Evolutionary conservation across 2,797 vertebrate genomes (phyloP).

Genomic region (Mareca strepera): DNA sequence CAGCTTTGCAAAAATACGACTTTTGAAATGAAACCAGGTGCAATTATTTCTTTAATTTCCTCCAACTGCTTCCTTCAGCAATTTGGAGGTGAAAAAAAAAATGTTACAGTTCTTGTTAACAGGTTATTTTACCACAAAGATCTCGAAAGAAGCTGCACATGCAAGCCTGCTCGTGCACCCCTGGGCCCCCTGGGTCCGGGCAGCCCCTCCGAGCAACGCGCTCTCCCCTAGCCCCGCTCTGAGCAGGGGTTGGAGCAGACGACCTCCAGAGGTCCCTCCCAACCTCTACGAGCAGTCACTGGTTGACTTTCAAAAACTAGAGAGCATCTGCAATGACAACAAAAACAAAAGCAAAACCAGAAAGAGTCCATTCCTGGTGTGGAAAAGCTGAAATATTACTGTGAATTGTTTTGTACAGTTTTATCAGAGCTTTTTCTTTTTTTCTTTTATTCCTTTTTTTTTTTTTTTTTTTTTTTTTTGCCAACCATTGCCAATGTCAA

Average conservation of each 20-base stretch:
- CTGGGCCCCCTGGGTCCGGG: conserved; percentile 1
- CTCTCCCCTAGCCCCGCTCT: conserved; percentile 26
- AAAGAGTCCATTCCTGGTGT: conserved; percentile 81
- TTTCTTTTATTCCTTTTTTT: conserved; percentile 71
- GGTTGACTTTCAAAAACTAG: conserved; percentile 78
- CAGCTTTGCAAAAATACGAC: conserved; percentile 87
- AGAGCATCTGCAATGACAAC: conserved; percentile 79
- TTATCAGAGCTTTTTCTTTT: conserved; percentile 79
- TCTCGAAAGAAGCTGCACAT: conserved; percentile 68
- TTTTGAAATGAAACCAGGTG: conserved; percentile 89
- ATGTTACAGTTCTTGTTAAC: conserved; percentile 61
- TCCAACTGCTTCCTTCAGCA: conserved; percentile 72
- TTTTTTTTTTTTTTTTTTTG: conserved; percentile 75
- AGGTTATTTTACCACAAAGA: conserved; percentile 73
- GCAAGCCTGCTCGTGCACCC: conserved; percentile 16
- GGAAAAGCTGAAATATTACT: conserved; percentile 87
- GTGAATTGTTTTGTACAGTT: conserved; percentile 92
- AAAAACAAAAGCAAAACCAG: conserved; percentile 3
- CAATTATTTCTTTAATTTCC: conserved; percentile 81
- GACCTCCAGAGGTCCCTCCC: conserved; percentile 18
- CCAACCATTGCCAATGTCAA: conserved; percentile 91
- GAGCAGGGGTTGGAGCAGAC: neutral
- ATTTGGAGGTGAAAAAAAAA: conserved; percentile 30
- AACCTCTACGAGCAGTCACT: conserved; percentile 65
- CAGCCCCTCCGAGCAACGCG: conserved; percentile 53